Conservation (phyloP, 2,113 vertebrate species). For the Glareola pratincola region DNA sequence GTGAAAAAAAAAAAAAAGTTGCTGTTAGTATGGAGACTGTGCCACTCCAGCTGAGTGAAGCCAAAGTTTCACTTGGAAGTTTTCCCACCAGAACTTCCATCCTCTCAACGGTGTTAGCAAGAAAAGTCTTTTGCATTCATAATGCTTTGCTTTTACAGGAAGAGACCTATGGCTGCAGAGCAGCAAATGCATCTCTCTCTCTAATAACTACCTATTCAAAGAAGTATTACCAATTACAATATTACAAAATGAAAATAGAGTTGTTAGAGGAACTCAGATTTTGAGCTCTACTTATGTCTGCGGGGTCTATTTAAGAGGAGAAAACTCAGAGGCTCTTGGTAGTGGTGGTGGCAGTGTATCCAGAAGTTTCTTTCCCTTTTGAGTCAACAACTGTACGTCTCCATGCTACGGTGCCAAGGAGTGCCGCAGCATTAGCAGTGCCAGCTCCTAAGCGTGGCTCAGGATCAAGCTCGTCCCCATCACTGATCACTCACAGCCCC, state of each 20-base stretch:
- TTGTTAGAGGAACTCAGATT: neutral
- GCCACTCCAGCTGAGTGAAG: slow-evolving; percentile 72
- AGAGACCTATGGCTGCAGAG: slow-evolving; percentile 36
- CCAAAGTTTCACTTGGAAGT: slow-evolving; percentile 76
- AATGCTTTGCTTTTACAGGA: slow-evolving; percentile 60
- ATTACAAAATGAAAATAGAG: neutral
- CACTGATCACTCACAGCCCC: neutral
- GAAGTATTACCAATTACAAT: slow-evolving; percentile 1
- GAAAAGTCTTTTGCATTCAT: slow-evolving; percentile 63
- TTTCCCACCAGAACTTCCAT: slow-evolving; percentile 76
- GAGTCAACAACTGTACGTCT: neutral
- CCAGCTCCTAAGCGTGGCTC: neutral
- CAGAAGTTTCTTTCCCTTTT: neutral
- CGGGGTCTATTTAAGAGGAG: neutral
- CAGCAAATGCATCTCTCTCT: neutral
- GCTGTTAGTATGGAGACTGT: slow-evolving; percentile 62
- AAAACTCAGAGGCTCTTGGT: neutral
- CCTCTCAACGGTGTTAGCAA: slow-evolving; percentile 55
- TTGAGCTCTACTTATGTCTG: neutral
- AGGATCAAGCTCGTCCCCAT: neutral
- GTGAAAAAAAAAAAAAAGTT: neutral
- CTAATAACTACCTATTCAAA: slow-evolving; percentile 47
- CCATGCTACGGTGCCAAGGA: neutral
- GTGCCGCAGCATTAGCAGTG: neutral
- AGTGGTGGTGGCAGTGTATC: neutral